Conservation (phyloP, 1,140 invertebrate species). For the Panagrolaimus sp. region DNA sequence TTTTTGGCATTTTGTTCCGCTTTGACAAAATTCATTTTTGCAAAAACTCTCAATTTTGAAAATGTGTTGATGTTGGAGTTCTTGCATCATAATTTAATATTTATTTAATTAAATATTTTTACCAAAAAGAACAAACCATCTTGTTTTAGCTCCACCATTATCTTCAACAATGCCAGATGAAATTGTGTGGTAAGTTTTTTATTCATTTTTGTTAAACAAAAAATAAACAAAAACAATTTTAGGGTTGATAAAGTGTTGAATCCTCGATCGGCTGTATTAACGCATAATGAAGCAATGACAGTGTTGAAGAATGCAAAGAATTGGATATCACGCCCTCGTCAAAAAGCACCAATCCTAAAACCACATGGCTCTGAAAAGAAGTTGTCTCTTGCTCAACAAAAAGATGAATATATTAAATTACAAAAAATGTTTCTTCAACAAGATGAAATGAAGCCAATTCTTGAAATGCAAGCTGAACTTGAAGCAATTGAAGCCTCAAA, state of each 20-base stretch:
- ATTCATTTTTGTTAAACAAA: no score
- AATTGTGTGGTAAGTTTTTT: no score
- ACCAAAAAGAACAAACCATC: no score
- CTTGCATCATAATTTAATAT: no score
- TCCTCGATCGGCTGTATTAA: background rate
- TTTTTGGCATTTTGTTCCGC: no score
- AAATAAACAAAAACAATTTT: background rate
- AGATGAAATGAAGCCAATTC: background rate
- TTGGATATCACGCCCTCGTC: background rate
- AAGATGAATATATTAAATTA: background rate
- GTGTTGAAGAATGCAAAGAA: background rate
- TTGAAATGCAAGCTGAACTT: background rate
- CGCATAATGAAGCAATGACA: background rate
- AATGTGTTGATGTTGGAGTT: no score
- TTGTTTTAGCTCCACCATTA: no score
- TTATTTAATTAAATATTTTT: no score
- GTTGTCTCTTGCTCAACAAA: background rate
- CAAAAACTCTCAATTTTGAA: no score
- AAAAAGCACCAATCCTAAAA: background rate
- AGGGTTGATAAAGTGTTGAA: constrained; percentile 4
- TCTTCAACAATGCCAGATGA: no score
- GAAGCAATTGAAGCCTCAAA: background rate
- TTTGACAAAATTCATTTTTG: no score
- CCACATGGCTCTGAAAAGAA: background rate
- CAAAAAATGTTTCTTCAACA: background rate